phyloP scores from a whole-genome alignment of 2,113 vertebrate species.

The Puffinus mauretanicus region DNA sequence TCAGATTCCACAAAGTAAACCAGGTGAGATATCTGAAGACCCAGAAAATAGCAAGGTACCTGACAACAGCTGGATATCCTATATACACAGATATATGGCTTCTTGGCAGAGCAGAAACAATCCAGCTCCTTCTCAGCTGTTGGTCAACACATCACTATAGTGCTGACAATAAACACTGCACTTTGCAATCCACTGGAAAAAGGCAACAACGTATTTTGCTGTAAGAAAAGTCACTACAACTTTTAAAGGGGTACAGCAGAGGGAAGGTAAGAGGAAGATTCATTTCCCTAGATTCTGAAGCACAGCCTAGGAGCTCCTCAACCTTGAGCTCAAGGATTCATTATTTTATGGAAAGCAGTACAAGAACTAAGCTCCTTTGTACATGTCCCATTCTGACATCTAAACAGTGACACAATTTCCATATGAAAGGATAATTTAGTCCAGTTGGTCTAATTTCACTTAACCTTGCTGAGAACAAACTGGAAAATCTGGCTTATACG shows the following conservation, averaged over 20 bases:
- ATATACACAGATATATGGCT: not conserved
- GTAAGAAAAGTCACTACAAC: not conserved
- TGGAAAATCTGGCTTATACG: not conserved
- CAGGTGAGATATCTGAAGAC: not conserved
- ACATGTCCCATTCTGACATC: not conserved
- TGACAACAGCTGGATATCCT: not conserved
- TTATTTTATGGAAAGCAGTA: not conserved
- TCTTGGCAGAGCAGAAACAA: not conserved
- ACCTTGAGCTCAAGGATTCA: not conserved
- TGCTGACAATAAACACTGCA: not conserved
- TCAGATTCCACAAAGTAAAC: not conserved
- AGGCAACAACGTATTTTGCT: not conserved
- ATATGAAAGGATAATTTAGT: not conserved
- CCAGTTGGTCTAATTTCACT: not conserved
- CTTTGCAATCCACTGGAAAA: not conserved
- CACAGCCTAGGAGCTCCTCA: not conserved
- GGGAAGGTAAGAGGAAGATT: not conserved
- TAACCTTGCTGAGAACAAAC: conserved; percentile 1
- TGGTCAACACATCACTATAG: not conserved
- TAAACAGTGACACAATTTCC: conserved; percentile 12
- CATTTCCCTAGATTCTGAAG: not conserved
- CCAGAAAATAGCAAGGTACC: not conserved
- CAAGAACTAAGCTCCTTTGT: not conserved
- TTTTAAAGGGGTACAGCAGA: not conserved
- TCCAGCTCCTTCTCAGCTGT: not conserved